phyloP scores from a whole-genome alignment of 2,888 invertebrate species.

The Agrochola litura region DNA sequence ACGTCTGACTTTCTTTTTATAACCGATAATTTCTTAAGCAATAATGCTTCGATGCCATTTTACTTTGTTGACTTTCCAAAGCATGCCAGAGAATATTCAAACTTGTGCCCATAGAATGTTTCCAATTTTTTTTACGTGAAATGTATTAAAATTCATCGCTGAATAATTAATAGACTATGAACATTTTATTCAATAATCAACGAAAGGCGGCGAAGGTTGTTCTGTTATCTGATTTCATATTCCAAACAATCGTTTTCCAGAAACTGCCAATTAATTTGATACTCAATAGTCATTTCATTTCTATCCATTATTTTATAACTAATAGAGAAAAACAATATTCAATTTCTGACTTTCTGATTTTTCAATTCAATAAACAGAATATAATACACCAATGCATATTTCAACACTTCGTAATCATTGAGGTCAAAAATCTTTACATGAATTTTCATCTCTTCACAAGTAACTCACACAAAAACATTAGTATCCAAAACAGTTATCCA shows the following conservation, averaged over 20 bases:
- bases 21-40: constrained; percentile 35
- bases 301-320: background rate
- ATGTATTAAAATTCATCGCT: background rate
- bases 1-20: constrained; percentile 71
- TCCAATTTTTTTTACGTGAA: background rate
- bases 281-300: background rate
- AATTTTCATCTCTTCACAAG: background rate
- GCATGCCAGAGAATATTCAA: background rate
- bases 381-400: background rate
- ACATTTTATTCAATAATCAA: background rate
- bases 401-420: background rate
- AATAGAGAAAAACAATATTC: background rate
- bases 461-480: background rate
- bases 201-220: background rate
- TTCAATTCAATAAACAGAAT: background rate
- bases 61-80: background rate
- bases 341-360: constrained; percentile 13
- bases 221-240: constrained; percentile 3
- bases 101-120: background rate
- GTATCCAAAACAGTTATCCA: background rate
- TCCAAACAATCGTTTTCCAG: background rate
- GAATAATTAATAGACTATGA: too few species aligned
- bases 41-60: constrained; percentile 5
- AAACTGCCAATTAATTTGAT: constrained; percentile 2
- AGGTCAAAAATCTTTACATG: background rate